Evolutionary conservation across 2,113 vertebrate genomes (phyloP).

Genomic region (Struthidea cinerea): DNA sequence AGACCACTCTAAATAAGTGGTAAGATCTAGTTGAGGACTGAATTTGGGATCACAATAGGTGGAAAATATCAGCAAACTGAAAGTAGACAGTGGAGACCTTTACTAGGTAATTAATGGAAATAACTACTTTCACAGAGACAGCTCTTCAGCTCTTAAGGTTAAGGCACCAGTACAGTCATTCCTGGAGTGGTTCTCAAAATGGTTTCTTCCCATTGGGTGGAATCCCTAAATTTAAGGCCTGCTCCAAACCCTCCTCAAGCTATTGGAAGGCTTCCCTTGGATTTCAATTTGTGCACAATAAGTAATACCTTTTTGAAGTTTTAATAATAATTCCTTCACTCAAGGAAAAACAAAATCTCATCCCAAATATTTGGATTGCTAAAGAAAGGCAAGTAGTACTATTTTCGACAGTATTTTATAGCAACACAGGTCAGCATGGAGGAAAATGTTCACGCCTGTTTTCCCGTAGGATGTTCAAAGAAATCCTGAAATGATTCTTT

Average conservation of each 20-base stretch:
- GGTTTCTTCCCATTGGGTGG: not conserved
- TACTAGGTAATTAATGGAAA: not conserved
- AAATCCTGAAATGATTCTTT: not conserved
- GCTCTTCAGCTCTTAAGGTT: not conserved
- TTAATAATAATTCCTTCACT: not conserved
- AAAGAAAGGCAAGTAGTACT: constrained; percentile 2
- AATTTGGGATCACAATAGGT: not conserved
- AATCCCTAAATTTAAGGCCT: not conserved
- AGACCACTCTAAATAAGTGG: not conserved
- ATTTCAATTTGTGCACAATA: not conserved
- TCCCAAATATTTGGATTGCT: constrained; percentile 44
- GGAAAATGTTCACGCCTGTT: not conserved
- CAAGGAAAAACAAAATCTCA: not conserved
- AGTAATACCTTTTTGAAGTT: not conserved
- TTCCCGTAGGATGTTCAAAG: constrained; percentile 5
- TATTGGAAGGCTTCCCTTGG: not conserved
- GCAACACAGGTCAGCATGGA: not conserved
- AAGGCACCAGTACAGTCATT: not conserved
- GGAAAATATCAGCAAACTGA: not conserved
- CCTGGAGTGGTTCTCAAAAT: not conserved
- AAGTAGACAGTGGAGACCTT: not conserved
- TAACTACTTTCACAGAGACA: not conserved
- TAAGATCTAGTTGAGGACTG: not conserved
- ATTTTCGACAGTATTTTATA: constrained; percentile 29
- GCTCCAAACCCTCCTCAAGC: not conserved